A percentile compares a stretch with the other conserved stretches of the same genome.
These are phyloP conservation scores for Temnothorax ravouxi DNA, from an alignment of 2,888 invertebrate genomes.

Conservation along the genomic window DNA sequence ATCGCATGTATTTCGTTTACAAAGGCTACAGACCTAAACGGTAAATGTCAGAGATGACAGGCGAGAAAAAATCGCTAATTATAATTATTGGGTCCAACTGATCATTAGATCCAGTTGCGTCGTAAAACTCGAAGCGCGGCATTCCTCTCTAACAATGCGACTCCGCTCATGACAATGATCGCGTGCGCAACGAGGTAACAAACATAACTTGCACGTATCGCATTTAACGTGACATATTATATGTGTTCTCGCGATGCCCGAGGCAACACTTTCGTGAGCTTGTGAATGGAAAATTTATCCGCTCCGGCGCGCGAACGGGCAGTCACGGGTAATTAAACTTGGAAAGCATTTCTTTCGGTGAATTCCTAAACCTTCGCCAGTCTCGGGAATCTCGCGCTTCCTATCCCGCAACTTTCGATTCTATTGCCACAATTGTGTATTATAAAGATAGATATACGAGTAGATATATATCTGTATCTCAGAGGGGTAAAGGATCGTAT, in stretches of 20 bases:
- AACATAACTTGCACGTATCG: not conserved
- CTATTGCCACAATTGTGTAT: too few species aligned
- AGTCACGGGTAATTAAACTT: slow-evolving; percentile 15
- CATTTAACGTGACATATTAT: not conserved
- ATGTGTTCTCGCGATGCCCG: not conserved
- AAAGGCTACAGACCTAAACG: not conserved
- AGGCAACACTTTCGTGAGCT: not conserved
- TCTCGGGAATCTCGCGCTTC: not conserved
- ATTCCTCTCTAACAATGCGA: not conserved
- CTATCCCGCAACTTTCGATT: slow-evolving; percentile 14
- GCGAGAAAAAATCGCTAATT: not conserved
- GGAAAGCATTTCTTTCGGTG: slow-evolving; percentile 1
- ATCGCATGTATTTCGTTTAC: not conserved
- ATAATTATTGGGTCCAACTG: not conserved
- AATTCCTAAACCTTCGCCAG: not conserved
- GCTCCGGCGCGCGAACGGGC: not conserved
- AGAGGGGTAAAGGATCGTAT: too few species aligned
- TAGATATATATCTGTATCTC: too few species aligned
- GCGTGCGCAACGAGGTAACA: not conserved
- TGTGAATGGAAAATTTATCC: not conserved
- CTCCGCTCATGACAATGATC: not conserved
- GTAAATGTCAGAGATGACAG: not conserved
- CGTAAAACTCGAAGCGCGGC: slow-evolving; percentile 26
- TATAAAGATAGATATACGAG: not conserved
- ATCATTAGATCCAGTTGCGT: slow-evolving; percentile 35